These are phyloP conservation scores for Dendrolimus kikuchii DNA, from an alignment of 1,140 invertebrate genomes.

Conservation along the genomic window DNA sequence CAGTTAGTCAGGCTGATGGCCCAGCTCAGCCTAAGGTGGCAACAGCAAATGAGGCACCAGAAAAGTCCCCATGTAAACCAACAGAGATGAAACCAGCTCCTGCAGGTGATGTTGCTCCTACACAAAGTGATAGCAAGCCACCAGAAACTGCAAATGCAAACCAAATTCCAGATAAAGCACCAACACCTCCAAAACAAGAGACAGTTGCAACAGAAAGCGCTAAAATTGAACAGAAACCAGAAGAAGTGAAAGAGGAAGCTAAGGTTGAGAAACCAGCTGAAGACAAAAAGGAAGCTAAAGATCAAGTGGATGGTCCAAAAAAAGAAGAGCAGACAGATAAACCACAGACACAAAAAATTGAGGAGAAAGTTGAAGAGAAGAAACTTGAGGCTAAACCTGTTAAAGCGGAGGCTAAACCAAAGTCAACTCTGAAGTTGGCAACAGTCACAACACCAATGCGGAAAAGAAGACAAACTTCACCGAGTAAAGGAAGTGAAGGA, in stretches of 20 bases:
- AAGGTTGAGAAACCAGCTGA: constrained; percentile 25
- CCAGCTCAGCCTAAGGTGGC: constrained; percentile 54
- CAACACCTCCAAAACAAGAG: constrained; percentile 32
- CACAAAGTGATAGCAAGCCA: constrained; percentile 56
- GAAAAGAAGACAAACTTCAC: constrained; percentile 63
- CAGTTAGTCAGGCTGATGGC: constrained; percentile 31
- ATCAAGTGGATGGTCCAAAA: constrained; percentile 29
- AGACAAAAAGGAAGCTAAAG: constrained; percentile 24
- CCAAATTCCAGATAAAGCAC: constrained; percentile 37
- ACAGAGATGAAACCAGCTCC: constrained; percentile 50
- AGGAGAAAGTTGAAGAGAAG: constrained; percentile 46
- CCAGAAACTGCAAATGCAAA: constrained; percentile 59
- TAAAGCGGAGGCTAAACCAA: constrained; percentile 49
- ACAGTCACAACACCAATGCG: constrained; percentile 70
- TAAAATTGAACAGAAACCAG: constrained; percentile 38
- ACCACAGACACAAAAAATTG: constrained; percentile 27
- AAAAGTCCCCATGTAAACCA: constrained; percentile 54
- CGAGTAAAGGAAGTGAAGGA: constrained; percentile 44
- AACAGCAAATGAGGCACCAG: constrained; percentile 51
- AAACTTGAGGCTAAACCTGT: constrained; percentile 40
- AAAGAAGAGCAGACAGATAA: constrained; percentile 27
- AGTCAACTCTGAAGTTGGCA: constrained; percentile 69
- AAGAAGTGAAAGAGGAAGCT: constrained; percentile 37
- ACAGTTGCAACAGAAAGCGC: constrained; percentile 24
- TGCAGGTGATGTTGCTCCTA: constrained; percentile 51